Conservation (phyloP, 2,888 invertebrate genomes). For the Kryphioiulus occultus region DNA sequence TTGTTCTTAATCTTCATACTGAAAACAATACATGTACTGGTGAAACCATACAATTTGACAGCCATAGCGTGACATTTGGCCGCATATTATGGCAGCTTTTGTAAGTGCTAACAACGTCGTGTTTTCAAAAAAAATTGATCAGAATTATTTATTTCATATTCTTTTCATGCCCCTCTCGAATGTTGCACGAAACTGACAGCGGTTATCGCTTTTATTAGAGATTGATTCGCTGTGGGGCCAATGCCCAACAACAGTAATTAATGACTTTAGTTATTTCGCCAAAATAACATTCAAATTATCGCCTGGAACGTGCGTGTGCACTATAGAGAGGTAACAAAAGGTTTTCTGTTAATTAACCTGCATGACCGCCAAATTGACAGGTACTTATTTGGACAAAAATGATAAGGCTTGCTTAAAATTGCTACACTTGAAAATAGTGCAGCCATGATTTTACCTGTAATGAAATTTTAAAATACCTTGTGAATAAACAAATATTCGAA, state of each 20-base stretch:
- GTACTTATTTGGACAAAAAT: background rate
- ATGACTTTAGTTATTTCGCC: background rate
- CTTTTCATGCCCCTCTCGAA: background rate
- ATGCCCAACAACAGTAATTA: background rate
- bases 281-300: background rate
- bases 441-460: too few relatives aligned
- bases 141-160: background rate
- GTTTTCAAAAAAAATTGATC: background rate
- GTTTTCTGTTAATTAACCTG: background rate
- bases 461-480: too few relatives aligned
- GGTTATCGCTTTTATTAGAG: background rate
- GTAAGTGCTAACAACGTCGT: background rate
- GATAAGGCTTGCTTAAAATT: background rate
- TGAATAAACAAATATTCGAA: too few relatives aligned
- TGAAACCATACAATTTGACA: background rate
- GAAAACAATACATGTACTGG: background rate
- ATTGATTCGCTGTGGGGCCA: background rate
- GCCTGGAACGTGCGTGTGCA: background rate
- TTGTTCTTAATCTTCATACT: too few relatives aligned
- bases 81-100: background rate
- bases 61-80: background rate
- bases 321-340: background rate
- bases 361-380: too few relatives aligned
- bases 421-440: background rate
- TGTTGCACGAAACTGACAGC: background rate